Conservation (phyloP, 2,888 invertebrate species). For the Hemicrepidius hirtus region DNA sequence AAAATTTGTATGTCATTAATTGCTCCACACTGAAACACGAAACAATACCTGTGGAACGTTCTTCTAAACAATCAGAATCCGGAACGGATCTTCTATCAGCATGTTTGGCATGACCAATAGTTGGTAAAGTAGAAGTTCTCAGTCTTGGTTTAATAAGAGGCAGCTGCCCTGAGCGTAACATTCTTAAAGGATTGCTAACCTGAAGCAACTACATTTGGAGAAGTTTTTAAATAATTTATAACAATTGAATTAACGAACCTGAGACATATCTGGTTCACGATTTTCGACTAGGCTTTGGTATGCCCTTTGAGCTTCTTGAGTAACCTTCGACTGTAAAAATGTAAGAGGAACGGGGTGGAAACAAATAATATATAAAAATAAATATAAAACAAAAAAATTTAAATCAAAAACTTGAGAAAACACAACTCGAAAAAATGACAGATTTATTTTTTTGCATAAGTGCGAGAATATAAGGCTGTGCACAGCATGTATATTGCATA, state of each 20-base stretch:
- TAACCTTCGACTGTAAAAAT: slow-evolving; percentile 83
- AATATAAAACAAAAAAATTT: slow-evolving; percentile 61
- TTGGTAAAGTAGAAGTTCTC: slow-evolving; percentile 61
- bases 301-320: slow-evolving; percentile 92
- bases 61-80: slow-evolving; percentile 53
- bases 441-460: slow-evolving; percentile 45
- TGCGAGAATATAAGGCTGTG: slow-evolving; percentile 47
- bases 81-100: slow-evolving; percentile 52
- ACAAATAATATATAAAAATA: slow-evolving; percentile 66
- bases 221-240: neutral
- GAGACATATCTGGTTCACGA: slow-evolving; percentile 68
- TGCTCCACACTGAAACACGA: no score
- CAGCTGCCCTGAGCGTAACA: slow-evolving; percentile 77
- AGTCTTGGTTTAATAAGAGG: slow-evolving; percentile 73
- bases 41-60: slow-evolving; percentile 39
- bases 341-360: slow-evolving; percentile 55
- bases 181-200: slow-evolving; percentile 78
- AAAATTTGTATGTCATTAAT: slow-evolving; percentile 10
- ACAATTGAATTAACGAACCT: slow-evolving; percentile 61
- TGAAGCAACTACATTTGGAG: slow-evolving; percentile 61
- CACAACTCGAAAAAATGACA: slow-evolving; percentile 37
- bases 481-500: slow-evolving; percentile 41
- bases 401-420: slow-evolving; percentile 51
- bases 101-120: slow-evolving; percentile 53
- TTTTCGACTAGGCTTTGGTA: slow-evolving; percentile 93